Conservation (phyloP, 2,888 invertebrate species). For the Lasioglossum calceatum region DNA sequence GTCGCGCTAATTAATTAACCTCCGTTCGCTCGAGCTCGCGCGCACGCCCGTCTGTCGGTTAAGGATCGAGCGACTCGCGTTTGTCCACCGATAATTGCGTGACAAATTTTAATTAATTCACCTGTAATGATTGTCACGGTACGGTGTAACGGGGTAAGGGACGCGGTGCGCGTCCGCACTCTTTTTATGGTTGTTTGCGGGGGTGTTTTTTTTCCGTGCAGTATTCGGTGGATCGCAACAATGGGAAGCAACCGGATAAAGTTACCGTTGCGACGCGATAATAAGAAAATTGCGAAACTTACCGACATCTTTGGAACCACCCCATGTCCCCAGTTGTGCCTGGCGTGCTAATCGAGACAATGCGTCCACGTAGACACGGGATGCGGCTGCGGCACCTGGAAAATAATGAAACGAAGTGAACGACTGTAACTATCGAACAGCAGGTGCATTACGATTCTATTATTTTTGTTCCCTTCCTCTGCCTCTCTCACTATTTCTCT, state of each 20-base stretch:
- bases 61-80: slow-evolving; percentile 21
- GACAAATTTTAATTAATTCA: slow-evolving; percentile 55
- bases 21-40: background rate
- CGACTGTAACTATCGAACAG: slow-evolving; percentile 50
- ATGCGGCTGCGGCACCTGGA: slow-evolving; percentile 95
- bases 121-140: slow-evolving; percentile 11
- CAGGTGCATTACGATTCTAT: slow-evolving; percentile 37
- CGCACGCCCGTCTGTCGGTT: slow-evolving; percentile 20
- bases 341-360: slow-evolving; percentile 94
- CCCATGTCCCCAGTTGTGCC: slow-evolving; percentile 96
- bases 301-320: slow-evolving; percentile 96
- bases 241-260: background rate
- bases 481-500: background rate
- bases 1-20: slow-evolving; percentile 58
- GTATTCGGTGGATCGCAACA: background rate
- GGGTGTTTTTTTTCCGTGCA: background rate
- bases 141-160: background rate
- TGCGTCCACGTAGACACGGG: slow-evolving; percentile 94
- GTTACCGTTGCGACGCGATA: slow-evolving; percentile 19
- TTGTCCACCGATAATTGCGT: slow-evolving; percentile 38
- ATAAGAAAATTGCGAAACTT: slow-evolving; percentile 82
- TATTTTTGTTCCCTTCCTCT: background rate
- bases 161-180: background rate
- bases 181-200: background rate
- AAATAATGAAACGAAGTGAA: slow-evolving; percentile 64